Evolutionary conservation across 1,140 invertebrate species (phyloP).

Genomic region (Drosophila virilis): DNA sequence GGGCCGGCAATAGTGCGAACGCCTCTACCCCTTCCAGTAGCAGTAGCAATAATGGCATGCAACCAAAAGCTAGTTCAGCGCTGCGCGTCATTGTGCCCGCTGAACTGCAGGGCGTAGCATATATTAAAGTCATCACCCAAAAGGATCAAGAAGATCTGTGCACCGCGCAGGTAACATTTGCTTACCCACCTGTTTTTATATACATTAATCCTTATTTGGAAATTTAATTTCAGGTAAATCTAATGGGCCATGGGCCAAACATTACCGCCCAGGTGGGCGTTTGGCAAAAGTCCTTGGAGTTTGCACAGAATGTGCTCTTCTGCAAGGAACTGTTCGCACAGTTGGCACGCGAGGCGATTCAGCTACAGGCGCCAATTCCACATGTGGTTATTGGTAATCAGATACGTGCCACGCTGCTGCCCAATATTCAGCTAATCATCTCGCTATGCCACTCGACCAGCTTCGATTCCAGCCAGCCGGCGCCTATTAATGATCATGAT

Average conservation of each 20-base stretch:
- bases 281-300: slow-evolving; percentile 98
- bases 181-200: background rate
- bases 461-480: slow-evolving; percentile 87
- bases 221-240: slow-evolving; percentile 85
- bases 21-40: slow-evolving; percentile 63
- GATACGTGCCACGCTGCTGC: slow-evolving; percentile 97
- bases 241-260: slow-evolving; percentile 87
- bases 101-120: slow-evolving; percentile 97
- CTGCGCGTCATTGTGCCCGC: slow-evolving; percentile 95
- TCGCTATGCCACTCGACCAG: slow-evolving; percentile 90
- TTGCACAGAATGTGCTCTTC: slow-evolving; percentile 98
- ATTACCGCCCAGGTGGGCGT: slow-evolving; percentile 88
- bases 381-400: slow-evolving; percentile 99
- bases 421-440: slow-evolving; percentile 95
- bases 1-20: slow-evolving; percentile 62
- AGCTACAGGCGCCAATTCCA: slow-evolving; percentile 95
- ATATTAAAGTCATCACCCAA: slow-evolving; percentile 97
- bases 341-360: slow-evolving; percentile 96
- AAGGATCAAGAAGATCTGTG: slow-evolving; percentile 95
- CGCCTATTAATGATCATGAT: slow-evolving; percentile 93
- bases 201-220: slow-evolving; percentile 67
- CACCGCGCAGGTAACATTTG: slow-evolving; percentile 85
- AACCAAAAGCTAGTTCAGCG: slow-evolving; percentile 89
- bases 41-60: slow-evolving; percentile 68
- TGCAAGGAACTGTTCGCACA: slow-evolving; percentile 98